These are phyloP conservation scores for Fulica atra DNA, from an alignment of 2,113 vertebrate genomes.

Conservation along the genomic window DNA sequence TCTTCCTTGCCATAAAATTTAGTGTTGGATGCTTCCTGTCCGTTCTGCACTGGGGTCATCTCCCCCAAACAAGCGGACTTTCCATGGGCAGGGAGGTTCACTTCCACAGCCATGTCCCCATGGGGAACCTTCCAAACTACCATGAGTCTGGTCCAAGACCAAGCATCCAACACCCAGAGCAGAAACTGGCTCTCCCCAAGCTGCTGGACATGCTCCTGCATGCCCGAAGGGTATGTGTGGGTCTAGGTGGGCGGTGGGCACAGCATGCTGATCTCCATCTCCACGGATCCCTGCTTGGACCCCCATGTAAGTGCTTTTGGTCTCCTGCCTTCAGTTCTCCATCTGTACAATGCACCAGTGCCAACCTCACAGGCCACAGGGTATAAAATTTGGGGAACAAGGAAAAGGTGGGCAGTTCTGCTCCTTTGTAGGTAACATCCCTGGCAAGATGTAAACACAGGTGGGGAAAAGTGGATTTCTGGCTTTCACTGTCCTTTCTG, in stretches of 20 bases:
- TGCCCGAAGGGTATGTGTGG: rapidly evolving
- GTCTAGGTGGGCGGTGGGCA: neutral
- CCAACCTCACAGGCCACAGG: rapidly evolving
- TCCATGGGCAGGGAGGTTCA: neutral
- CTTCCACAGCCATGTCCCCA: neutral
- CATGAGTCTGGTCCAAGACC: neutral
- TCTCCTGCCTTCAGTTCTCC: neutral
- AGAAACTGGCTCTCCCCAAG: neutral
- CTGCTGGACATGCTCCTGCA: neutral
- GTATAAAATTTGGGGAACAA: neutral
- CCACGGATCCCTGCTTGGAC: neutral
- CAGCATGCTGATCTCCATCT: neutral
- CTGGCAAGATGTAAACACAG: neutral
- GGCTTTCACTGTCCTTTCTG: neutral
- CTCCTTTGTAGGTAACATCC: neutral
- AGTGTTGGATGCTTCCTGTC: neutral
- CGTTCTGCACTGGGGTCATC: rapidly evolving
- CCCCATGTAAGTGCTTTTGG: neutral
- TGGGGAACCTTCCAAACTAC: neutral
- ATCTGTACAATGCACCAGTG: neutral
- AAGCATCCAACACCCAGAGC: neutral
- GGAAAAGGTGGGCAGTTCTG: neutral
- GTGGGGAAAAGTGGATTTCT: neutral
- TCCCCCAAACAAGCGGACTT: neutral
- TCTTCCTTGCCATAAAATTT: neutral